Evolutionary conservation across 2,113 vertebrate species (phyloP), one percentile per base, ranked within the genome.

Genomic region (Phyllostomus hastatus): DNA sequence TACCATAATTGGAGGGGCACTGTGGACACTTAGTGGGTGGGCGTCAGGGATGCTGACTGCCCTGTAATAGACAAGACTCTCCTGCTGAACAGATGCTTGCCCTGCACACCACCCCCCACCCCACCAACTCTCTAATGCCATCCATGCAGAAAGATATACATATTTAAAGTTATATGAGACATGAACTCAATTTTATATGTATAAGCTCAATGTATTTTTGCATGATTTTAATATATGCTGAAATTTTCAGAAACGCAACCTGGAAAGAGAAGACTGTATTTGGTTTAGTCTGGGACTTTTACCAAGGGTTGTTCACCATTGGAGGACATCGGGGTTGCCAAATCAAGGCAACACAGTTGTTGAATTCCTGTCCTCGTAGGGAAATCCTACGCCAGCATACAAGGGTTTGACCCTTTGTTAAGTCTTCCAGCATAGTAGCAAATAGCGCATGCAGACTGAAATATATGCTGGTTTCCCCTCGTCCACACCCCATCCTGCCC

Each of bases 211-310:
- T 15, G 22, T 22, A 79, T 50, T 81, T 86, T 92, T 92, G 33
- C 26, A 48, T 70, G 76, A 81, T 85, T 89, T 96, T 93, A 93
- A 54, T 46, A 72, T 31, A 38, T 2, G 43, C 35, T 66, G 28
- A 70, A 69, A 75, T 50, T 57, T 87, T 69, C n/a, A 92, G 84
- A 94, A 86, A 92, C 28, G 22, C 33, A 94, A 67, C 52, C 15
- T 82, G 69, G 31, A 90, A 92, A 81, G 73, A 76, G 28, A 96
- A 80, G 50, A 73, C 11, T 35, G 2, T 6, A 54, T 91, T 84
- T 80, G 64, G 14, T 81, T 80, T 91, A 38, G 72, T 82, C 52
- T 54, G 35, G 87, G 84, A 61, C 33, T 70, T 61, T 89, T 50
- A 57, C 43, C 0, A 0, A 72, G 57, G n/a, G 38, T 33, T 43